phyloP scores from a whole-genome alignment of 1,140 invertebrate species.

The Psilanteris sp. region DNA sequence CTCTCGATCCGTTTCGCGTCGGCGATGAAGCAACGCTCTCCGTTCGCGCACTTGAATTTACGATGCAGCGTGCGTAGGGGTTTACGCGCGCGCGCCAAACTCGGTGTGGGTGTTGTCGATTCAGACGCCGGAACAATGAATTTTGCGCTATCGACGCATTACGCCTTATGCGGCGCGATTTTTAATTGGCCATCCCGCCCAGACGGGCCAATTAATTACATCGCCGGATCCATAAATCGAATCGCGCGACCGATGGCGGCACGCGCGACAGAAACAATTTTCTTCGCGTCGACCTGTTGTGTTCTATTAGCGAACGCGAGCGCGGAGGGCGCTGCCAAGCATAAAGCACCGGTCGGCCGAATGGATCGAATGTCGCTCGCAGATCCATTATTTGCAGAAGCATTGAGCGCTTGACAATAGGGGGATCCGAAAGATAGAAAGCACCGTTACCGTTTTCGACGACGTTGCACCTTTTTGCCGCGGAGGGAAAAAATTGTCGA shows the following conservation, averaged over 20 bases:
- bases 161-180: no score
- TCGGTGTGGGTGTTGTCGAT: conserved; percentile 33
- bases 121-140: conserved; percentile 45
- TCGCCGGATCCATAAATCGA: conserved; percentile 52
- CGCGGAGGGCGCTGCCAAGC: no score
- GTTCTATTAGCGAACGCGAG: conserved; percentile 45
- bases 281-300: background rate
- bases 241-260: no score
- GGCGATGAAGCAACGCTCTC: conserved; percentile 18
- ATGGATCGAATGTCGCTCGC: conserved; percentile 22
- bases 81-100: background rate
- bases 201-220: conserved; percentile 36
- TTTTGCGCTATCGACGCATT: no score
- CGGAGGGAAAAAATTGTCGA: no score
- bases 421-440: no score
- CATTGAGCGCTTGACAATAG: conserved; percentile 33
- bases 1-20: conserved; percentile 41
- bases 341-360: no score
- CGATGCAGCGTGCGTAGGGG: conserved; percentile 33
- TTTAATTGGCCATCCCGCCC: conserved; percentile 30
- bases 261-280: no score
- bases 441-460: conserved; percentile 30
- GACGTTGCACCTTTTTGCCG: conserved; percentile 28
- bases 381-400: conserved; percentile 32
- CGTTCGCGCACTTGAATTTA: conserved; percentile 44